These are phyloP conservation scores for Lanius collurio DNA, from an alignment of 2,113 vertebrate genomes.

Conservation along the genomic window DNA sequence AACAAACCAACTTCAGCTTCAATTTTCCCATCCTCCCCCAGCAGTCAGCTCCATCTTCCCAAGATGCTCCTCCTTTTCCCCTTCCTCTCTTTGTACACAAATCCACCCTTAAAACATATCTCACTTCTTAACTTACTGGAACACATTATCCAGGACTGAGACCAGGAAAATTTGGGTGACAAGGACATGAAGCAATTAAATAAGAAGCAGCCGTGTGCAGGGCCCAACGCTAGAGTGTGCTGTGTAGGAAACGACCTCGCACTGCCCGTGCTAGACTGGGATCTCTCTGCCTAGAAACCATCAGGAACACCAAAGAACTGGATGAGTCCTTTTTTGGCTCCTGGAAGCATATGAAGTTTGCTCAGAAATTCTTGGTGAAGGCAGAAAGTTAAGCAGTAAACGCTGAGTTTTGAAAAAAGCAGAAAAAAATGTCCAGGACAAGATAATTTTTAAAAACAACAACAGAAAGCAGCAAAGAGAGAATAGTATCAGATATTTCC, in stretches of 20 bases:
- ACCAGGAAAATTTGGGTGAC: neutral
- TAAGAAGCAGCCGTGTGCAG: fast-evolving
- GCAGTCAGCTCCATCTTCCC: fast-evolving
- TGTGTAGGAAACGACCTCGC: neutral
- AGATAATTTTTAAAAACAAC: neutral
- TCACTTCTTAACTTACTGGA: neutral
- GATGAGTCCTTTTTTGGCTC: neutral
- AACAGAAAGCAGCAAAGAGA: neutral
- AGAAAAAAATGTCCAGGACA: neutral
- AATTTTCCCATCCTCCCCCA: neutral
- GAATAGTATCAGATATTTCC: neutral
- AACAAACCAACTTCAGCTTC: neutral
- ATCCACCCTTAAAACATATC: neutral
- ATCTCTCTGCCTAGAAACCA: neutral
- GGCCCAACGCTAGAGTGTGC: neutral
- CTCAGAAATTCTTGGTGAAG: neutral
- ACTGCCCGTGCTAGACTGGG: fast-evolving
- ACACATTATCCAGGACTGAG: neutral
- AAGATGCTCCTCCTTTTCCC: neutral
- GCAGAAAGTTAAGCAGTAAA: neutral
- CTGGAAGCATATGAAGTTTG: neutral
- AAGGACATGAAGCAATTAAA: neutral
- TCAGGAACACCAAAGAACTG: neutral
- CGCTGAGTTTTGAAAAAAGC: neutral
- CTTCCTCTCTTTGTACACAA: neutral